Conservation (phyloP, 2,888 invertebrate species). For the Thera obeliscata region DNA sequence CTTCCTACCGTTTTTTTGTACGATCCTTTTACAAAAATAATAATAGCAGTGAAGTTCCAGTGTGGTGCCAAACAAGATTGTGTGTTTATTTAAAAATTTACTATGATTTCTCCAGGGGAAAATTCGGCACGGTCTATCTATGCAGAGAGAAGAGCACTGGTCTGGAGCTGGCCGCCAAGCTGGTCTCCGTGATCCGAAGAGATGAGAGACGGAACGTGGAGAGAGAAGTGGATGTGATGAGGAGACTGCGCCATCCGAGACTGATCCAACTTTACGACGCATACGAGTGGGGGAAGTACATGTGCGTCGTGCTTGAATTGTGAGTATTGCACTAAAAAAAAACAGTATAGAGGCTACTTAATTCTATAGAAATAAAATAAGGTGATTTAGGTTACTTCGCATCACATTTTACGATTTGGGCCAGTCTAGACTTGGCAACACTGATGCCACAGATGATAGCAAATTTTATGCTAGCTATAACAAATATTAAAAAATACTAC, state of each 20-base stretch:
- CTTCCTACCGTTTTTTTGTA: no score
- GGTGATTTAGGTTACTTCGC: no score
- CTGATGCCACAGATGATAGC: no score
- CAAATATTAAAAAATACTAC: neutral
- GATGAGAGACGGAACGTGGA: conserved; percentile 96
- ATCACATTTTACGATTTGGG: no score
- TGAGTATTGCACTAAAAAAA: conserved; percentile 63
- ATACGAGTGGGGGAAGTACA: conserved; percentile 96
- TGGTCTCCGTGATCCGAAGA: conserved; percentile 92
- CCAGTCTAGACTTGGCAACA: no score
- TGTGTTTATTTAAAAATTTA: neutral
- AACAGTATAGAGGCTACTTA: no score
- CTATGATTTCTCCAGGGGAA: conserved; percentile 87
- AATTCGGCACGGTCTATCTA: conserved; percentile 98
- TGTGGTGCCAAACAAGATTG: neutral
- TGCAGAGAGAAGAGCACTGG: conserved; percentile 94
- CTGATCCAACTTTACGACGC: conserved; percentile 99
- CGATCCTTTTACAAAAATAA: no score
- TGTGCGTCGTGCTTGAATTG: conserved; percentile 99
- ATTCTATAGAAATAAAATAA: no score
- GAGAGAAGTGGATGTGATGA: conserved; percentile 98
- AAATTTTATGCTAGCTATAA: no score
- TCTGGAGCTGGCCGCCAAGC: conserved; percentile 95
- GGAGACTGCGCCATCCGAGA: conserved; percentile 95
- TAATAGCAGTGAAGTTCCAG: no score